Conservation (phyloP, 1,140 invertebrate genomes). For the Ptiloglossa arizonensis region DNA sequence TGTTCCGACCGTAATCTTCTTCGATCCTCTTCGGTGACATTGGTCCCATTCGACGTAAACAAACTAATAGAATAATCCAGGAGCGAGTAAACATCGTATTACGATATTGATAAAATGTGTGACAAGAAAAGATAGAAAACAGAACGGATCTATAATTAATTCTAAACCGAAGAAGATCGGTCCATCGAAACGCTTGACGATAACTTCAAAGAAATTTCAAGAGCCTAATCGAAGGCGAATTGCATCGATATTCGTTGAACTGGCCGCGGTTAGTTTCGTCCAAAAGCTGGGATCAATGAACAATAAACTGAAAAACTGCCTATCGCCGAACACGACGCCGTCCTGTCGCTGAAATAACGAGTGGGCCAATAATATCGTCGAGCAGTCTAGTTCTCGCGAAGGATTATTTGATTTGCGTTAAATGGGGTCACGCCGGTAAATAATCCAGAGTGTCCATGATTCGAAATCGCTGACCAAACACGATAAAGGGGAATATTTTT, state of each 20-base stretch:
- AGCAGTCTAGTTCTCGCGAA: not conserved
- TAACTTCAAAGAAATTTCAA: not conserved
- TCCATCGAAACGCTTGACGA: not conserved
- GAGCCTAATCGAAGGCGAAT: not conserved
- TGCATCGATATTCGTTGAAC: not conserved
- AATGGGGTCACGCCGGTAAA: not conserved
- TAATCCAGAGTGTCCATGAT: not conserved
- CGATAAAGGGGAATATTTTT: no score
- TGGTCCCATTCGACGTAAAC: no score
- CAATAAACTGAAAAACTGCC: constrained; percentile 1
- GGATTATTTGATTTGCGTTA: constrained; percentile 16
- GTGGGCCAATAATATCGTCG: not conserved
- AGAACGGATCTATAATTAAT: not conserved
- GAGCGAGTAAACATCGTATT: no score
- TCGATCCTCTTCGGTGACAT: no score
- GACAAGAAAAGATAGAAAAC: no score
- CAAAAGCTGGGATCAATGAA: not conserved
- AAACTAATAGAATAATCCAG: no score
- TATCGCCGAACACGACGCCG: not conserved
- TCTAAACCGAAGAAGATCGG: not conserved
- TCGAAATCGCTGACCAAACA: not conserved
- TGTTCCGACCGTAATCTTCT: no score
- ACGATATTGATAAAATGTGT: no score
- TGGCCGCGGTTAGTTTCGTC: not conserved
- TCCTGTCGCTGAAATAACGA: constrained; percentile 6